Base-by-base conservation (phyloP, 2,888 invertebrate genomes). In the Rhagophthalmus giganteus region DNA sequence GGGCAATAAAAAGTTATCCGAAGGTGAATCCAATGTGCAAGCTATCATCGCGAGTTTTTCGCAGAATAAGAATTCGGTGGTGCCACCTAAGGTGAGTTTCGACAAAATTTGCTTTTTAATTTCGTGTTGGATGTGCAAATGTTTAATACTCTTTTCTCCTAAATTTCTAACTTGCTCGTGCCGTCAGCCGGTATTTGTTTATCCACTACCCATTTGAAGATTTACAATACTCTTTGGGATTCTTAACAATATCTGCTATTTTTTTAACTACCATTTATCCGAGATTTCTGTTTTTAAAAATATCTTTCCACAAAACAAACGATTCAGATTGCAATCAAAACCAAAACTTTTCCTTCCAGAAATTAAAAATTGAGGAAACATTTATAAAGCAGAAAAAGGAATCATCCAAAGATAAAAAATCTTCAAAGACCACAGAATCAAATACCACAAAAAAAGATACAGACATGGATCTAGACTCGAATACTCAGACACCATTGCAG, bases 401-500 rank as follows among this genome's bases (percentile, higher is more conserved):
- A 33, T 8, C 34, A 10, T 30, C 38, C 13, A 49, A 42, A 12
- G 38, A 40, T 24, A 45, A 48, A 38, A 24, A 41, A 16, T 25
- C 28, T 20, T 20, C 20, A 5, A 20, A 20, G 7, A 20, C 7
- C 4, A 7, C 7, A 5, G 3, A 20, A 5, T 7, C 7, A 20
- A 20, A 20, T 20, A 10, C 13, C 1, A n/a, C n/a, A n/a, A 30
- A 27, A 2, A 14, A 38, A 5, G 44, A 52, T 28, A 54, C 57
- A 38, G 55, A 62, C 30, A 50, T 59, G 5, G 61, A 63, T 1
- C 33, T 54, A 3, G 41, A 49, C 2, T 8, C 34, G 55, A 60
- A 34, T 16, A 49, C 53, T 4, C 58, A 55, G 20, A 63, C 62
- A 33, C 64, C 64, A 1, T 57, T 63, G 20, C 65, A 67, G 16